A percentile compares a stretch with the other conserved stretches of the same genome.
Conservation (phyloP, 1,140 invertebrate species). For the Brachionus sp. region DNA sequence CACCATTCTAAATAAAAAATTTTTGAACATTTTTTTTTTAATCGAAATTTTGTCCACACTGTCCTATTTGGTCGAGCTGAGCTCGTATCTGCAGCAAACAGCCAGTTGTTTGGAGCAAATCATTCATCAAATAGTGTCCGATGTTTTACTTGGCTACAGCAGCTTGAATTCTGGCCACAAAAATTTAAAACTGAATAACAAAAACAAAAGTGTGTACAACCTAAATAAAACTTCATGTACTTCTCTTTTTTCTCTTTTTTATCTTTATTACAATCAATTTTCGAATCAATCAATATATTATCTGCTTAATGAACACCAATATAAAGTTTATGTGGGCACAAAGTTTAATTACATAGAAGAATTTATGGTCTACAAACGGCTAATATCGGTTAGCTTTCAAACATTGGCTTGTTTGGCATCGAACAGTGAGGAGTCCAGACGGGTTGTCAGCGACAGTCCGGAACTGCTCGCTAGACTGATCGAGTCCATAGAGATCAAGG, state of each 20-base stretch:
- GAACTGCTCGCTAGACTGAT: not conserved
- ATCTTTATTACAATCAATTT: constrained; percentile 39
- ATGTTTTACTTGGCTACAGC: not conserved
- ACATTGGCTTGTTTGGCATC: constrained; percentile 32
- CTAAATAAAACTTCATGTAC: constrained; percentile 12
- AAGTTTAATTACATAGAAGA: constrained; percentile 15
- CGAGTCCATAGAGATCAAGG: constrained; percentile 16
- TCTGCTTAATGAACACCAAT: constrained; percentile 24
- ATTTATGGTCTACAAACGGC: not conserved
- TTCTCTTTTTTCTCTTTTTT: constrained; percentile 31
- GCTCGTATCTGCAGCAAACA: not conserved
- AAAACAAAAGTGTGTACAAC: constrained; percentile 12
- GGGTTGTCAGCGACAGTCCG: constrained; percentile 1
- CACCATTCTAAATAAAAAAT: not conserved
- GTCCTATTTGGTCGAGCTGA: constrained; percentile 39
- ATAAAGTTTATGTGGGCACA: constrained; percentile 9
- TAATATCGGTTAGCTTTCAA: constrained; percentile 28
- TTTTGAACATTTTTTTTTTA: constrained; percentile 16
- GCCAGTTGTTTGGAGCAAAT: constrained; percentile 36
- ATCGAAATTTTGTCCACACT: constrained; percentile 31
- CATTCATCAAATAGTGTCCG: not conserved
- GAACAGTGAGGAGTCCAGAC: constrained; percentile 31
- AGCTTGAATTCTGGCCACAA: not conserved
- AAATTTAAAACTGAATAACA: not conserved
- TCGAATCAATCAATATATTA: not conserved